Evolutionary conservation across 2,888 invertebrate species (phyloP), one percentile per base, ranked within the genome.

Genomic region (Eupithecia vulgata): DNA sequence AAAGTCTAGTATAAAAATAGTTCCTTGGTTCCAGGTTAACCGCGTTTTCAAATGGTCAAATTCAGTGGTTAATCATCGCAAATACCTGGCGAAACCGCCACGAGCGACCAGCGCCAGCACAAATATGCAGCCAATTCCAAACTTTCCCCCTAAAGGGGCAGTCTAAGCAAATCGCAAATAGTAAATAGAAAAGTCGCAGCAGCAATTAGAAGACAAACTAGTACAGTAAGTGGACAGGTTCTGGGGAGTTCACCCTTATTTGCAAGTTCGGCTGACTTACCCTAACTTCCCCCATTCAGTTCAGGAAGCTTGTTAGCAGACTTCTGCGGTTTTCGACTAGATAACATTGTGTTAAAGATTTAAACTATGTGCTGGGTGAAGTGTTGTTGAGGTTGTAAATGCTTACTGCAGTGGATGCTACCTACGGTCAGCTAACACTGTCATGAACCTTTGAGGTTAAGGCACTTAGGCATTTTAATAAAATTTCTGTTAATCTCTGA

Each of bases 261-360:
- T 87, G 85, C 83, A 82, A 88, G 86, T 87, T 88, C 77, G 81
- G 80, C 86, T 84, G 87, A 89, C 87, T 90, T 83, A 86, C 80
- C 79, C 80, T 79, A 90, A 91, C 87, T 91, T 88, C 81, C 81
- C 78, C 87, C 81, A 83, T 84, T 85, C 84, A 79, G 81, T 82
- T 77, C 82, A 83, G 87, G 85, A 84, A 88, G 89, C 92, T 92
- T 90, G 92, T 92, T 92, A 91, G 90, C 83, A 83, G 88, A 90
- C 89, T 91, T 90, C 86, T 88, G 89, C 82, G 89, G 90, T 83
- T 87, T 85, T 84, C 82, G 83, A 80, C 87, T 81, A 87, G 88
- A 89, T 90, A 90, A 90, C 88, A 88, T 86, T 89, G 87, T 87
- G 88, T 85, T 88, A 85, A 88, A 88, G 87, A 88, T 89, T 88